Evolutionary conservation across 2,888 invertebrate species (phyloP).

Genomic region (Odontomyia ornata): DNA sequence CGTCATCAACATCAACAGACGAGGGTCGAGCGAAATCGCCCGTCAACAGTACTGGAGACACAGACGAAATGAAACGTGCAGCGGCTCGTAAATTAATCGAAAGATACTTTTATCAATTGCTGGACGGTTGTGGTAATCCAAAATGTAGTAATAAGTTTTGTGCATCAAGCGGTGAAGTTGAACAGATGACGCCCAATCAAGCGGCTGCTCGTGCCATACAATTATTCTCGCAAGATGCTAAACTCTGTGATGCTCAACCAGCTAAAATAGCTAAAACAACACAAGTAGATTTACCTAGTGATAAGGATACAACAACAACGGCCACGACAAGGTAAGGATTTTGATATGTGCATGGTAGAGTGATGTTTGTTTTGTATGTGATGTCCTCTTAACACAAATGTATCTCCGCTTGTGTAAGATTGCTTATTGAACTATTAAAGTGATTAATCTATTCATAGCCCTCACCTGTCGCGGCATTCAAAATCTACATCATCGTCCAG

Average conservation of each 20-base stretch:
- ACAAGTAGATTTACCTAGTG: slow-evolving; percentile 47
- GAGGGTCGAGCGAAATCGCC: slow-evolving; percentile 7
- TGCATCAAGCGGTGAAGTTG: slow-evolving; percentile 88
- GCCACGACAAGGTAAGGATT: slow-evolving; percentile 52
- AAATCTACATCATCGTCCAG: slow-evolving; percentile 44
- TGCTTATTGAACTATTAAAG: background rate
- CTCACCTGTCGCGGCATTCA: slow-evolving; percentile 46
- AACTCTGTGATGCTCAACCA: slow-evolving; percentile 78
- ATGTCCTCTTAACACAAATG: background rate
- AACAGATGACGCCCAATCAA: slow-evolving; percentile 82
- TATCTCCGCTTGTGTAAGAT: background rate
- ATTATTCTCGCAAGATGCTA: slow-evolving; percentile 84
- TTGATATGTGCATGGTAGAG: background rate
- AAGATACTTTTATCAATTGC: slow-evolving; percentile 90
- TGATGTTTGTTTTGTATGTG: background rate
- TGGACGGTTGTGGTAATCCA: slow-evolving; percentile 91
- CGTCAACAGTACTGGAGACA: slow-evolving; percentile 56
- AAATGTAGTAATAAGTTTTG: slow-evolving; percentile 86
- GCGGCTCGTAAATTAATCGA: slow-evolving; percentile 88
- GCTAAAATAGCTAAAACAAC: slow-evolving; percentile 77
- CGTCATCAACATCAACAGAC: slow-evolving; percentile 35
- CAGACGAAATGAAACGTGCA: slow-evolving; percentile 77
- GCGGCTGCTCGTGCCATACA: slow-evolving; percentile 90
- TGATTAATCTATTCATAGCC: slow-evolving; percentile 36
- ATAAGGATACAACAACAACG: slow-evolving; percentile 41